phyloP scores from a whole-genome alignment of 2,797 vertebrate species.

The Cercopithecus petaurista region DNA sequence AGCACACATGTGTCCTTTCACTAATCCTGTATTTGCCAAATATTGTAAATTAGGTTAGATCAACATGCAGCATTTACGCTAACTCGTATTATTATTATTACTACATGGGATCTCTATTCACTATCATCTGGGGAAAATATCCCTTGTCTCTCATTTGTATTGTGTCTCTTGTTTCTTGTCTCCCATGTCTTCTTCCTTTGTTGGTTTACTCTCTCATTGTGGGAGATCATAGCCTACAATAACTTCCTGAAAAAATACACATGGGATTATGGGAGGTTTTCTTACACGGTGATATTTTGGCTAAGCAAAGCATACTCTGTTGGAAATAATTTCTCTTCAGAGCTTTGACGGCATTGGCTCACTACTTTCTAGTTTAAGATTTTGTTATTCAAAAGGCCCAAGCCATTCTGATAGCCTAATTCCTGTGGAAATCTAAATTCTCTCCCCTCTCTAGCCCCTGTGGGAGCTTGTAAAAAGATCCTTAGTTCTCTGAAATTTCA shows the following conservation, averaged over 20 bases:
- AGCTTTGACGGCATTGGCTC: neutral
- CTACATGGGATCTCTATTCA: neutral
- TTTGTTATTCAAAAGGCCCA: neutral
- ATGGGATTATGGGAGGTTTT: neutral
- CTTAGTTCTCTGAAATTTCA: neutral
- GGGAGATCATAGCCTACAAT: neutral
- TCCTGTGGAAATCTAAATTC: neutral
- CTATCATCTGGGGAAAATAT: neutral
- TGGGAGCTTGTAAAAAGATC: neutral
- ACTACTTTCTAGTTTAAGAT: neutral
- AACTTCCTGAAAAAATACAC: neutral
- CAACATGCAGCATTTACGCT: neutral
- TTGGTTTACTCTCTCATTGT: neutral
- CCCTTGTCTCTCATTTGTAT: neutral
- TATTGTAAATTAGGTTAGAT: neutral
- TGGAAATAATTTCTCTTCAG: neutral
- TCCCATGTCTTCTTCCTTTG: neutral
- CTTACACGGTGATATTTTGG: neutral
- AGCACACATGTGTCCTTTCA: neutral
- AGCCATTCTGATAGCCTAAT: neutral
- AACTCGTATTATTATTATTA: neutral
- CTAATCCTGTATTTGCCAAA: neutral
- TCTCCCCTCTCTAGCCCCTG: rapidly evolving
- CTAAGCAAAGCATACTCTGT: neutral
- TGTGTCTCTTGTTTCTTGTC: neutral